Conservation (phyloP, 2,113 vertebrate genomes). For the Ophthalmolycus amberensis region DNA sequence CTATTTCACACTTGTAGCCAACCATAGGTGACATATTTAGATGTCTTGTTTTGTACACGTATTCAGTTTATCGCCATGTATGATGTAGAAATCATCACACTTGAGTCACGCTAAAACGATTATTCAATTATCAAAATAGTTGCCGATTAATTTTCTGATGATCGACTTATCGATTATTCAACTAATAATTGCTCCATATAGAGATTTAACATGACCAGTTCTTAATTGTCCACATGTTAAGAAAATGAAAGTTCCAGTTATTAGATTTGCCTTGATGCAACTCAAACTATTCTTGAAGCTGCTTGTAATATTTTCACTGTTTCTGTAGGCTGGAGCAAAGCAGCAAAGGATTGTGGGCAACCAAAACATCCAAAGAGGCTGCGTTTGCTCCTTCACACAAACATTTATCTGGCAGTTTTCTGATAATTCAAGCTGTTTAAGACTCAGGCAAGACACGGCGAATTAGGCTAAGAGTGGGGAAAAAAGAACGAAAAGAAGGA, state of each 20-base stretch:
- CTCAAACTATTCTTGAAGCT: neutral
- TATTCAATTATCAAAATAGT: neutral
- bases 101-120: neutral
- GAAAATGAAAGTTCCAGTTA: neutral
- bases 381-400: slow-evolving; percentile 53
- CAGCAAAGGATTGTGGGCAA: slow-evolving; percentile 42
- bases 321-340: neutral
- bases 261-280: neutral
- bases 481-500: slow-evolving; percentile 28
- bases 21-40: neutral
- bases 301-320: neutral
- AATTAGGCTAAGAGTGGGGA: neutral
- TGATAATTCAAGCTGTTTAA: slow-evolving; percentile 48
- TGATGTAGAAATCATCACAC: neutral
- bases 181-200: no score
- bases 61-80: neutral
- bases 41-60: neutral
- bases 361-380: slow-evolving; percentile 59
- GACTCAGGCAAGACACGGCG: slow-evolving; percentile 6
- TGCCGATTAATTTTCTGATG: neutral
- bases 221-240: neutral
- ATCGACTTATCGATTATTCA: neutral
- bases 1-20: neutral
- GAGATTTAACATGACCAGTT: neutral
- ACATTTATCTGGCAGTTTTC: slow-evolving; percentile 22